A percentile compares a stretch with the other conserved stretches of the same genome.
Evolutionary conservation across 2,113 vertebrate genomes (phyloP).

Genomic region (Lucifuga dentata): DNA sequence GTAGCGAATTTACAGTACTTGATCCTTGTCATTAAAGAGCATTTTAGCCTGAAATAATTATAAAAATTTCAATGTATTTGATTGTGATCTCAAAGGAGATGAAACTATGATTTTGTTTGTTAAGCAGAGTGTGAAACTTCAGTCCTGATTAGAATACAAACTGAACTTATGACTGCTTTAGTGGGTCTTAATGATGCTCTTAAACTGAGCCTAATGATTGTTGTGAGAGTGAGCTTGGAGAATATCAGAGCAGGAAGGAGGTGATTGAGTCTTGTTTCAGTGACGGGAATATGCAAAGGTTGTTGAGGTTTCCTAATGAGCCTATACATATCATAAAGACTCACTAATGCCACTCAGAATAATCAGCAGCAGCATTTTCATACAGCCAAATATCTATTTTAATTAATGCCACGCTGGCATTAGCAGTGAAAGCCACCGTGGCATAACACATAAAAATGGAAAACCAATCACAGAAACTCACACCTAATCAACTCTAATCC

Average conservation of each 20-base stretch:
- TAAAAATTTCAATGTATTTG: conserved; percentile 30
- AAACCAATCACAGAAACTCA: conserved; percentile 5
- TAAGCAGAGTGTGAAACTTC: conserved; percentile 64
- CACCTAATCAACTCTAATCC: too few relatives aligned
- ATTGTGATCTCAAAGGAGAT: conserved; percentile 38
- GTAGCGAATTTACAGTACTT: conserved; percentile 8
- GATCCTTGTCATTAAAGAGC: conserved; percentile 5
- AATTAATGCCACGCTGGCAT: too few relatives aligned
- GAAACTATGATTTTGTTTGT: conserved; percentile 31
- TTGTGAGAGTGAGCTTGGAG: conserved; percentile 36
- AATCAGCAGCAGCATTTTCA: too few relatives aligned
- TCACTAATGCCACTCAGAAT: too few relatives aligned
- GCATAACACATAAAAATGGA: conserved; percentile 4
- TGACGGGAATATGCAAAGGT: conserved; percentile 13
- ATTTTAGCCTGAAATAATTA: conserved; percentile 43
- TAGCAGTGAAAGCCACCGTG: neutral
- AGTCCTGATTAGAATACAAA: conserved; percentile 61
- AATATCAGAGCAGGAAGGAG: conserved; percentile 28
- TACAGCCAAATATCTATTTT: too few relatives aligned
- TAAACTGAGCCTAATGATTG: conserved; percentile 59
- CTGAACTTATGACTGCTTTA: conserved; percentile 65
- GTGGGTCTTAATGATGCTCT: conserved; percentile 66
- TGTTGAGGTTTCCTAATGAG: neutral
- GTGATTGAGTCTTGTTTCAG: conserved; percentile 24
- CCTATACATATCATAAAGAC: conserved; percentile 4